These are phyloP conservation scores for Callorhinus ursinus DNA, from an alignment of 2,113 vertebrate genomes.

Conservation along the genomic window DNA sequence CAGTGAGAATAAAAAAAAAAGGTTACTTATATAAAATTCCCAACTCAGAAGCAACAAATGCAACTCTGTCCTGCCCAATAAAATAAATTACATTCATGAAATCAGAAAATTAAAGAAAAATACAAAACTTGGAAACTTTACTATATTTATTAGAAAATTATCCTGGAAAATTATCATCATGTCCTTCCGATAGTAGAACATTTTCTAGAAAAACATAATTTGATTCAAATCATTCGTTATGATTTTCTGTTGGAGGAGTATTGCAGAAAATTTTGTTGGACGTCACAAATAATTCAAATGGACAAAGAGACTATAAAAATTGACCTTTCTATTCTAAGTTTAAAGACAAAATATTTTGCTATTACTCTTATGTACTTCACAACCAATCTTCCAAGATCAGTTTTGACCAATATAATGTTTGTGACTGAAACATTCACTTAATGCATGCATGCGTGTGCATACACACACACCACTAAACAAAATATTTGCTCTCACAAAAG, in stretches of 20 bases:
- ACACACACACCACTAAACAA: background rate
- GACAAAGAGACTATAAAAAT: background rate
- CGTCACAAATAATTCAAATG: background rate
- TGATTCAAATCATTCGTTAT: background rate
- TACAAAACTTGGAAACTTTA: background rate
- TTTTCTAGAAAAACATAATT: conserved; percentile 11
- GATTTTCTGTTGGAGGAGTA: background rate
- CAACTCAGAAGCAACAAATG: background rate
- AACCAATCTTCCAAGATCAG: background rate
- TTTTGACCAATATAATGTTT: background rate
- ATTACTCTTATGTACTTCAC: background rate
- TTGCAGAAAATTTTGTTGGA: background rate
- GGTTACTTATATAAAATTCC: background rate
- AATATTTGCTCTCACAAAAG: background rate
- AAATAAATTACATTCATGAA: background rate
- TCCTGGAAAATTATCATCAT: background rate
- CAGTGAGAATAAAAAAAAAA: background rate
- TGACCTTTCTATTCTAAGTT: background rate
- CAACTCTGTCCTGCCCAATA: background rate
- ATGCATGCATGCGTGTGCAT: background rate
- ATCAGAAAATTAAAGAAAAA: background rate
- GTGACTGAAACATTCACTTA: background rate
- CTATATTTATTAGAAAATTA: background rate
- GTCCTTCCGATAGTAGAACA: background rate
- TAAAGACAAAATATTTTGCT: background rate